A percentile compares a stretch with the other conserved stretches of the same genome.
These are phyloP conservation scores for Liasis olivaceus DNA, from an alignment of 2,797 vertebrate species.

Conservation along the genomic window DNA sequence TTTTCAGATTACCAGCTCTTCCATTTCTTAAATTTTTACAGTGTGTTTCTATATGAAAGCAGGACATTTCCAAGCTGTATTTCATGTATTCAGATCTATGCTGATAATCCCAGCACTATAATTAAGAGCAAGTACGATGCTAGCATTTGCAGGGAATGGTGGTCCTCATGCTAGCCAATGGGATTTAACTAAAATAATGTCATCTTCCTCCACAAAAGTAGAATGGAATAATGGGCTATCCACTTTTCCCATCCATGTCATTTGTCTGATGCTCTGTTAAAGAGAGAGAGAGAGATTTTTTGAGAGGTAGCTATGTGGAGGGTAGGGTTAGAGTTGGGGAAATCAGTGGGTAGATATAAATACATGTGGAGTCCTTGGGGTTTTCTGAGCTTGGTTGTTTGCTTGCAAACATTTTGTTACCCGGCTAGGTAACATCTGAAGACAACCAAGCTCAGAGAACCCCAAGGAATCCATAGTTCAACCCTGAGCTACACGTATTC, in stretches of 20 bases:
- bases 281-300: background rate
- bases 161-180: background rate
- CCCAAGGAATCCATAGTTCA: no score
- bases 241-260: background rate
- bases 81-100: background rate
- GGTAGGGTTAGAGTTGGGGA: background rate
- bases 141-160: background rate
- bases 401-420: no score
- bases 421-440: no score
- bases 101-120: background rate
- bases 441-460: no score
- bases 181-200: background rate
- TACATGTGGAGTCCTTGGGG: background rate
- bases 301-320: background rate
- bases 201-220: background rate
- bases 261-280: background rate
- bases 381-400: no score
- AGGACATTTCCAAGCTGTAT: background rate
- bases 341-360: background rate
- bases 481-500: no score
- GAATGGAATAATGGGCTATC: background rate
- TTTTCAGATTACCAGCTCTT: background rate
- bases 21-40: background rate
- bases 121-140: background rate
- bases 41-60: background rate